Conservation (phyloP, 2,888 invertebrate species). For the Heliconius erato region DNA sequence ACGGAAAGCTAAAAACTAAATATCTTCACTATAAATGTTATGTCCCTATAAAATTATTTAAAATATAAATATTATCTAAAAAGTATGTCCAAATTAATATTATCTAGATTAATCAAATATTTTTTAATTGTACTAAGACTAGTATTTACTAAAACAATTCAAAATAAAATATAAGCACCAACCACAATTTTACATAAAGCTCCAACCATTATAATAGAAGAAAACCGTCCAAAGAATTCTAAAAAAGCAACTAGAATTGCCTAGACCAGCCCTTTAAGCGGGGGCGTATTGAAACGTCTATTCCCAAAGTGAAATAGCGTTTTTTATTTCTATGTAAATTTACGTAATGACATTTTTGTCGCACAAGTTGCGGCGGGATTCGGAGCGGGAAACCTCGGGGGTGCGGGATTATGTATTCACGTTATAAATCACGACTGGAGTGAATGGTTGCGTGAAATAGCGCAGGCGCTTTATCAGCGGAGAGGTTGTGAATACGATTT, state of each 20-base stretch:
- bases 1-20: too few relatives aligned
- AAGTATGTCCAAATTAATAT: too few relatives aligned
- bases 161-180: too few relatives aligned
- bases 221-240: slow-evolving; percentile 8
- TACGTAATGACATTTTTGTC: slow-evolving; percentile 85
- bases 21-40: too few relatives aligned
- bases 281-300: slow-evolving; percentile 45
- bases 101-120: too few relatives aligned
- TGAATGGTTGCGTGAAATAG: neutral
- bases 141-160: too few relatives aligned
- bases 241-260: slow-evolving; percentile 22
- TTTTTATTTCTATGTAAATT: slow-evolving; percentile 82
- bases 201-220: neutral
- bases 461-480: neutral
- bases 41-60: too few relatives aligned
- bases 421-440: slow-evolving; percentile 43
- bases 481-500: neutral
- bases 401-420: slow-evolving; percentile 42
- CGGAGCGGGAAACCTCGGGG: slow-evolving; percentile 64
- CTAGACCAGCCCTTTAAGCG: slow-evolving; percentile 32
- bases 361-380: slow-evolving; percentile 77
- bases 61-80: too few relatives aligned
- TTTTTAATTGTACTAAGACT: too few relatives aligned
- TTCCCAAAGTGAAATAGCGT: slow-evolving; percentile 57
- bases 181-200: neutral